Conservation (phyloP, 2,888 invertebrate species). For the Anorthoa munda region DNA sequence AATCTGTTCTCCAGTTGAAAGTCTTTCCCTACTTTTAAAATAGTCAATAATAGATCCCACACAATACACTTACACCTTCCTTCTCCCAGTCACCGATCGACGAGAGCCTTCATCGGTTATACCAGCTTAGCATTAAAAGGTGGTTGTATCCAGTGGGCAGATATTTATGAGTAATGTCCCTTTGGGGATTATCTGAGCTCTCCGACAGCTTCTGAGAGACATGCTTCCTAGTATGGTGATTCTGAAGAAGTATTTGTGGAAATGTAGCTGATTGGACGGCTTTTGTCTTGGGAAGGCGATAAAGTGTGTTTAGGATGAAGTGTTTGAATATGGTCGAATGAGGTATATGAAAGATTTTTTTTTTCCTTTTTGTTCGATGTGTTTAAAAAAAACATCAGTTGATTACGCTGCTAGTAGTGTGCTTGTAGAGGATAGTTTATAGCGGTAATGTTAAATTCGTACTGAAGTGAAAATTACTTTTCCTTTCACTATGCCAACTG, state of each 20-base stretch:
- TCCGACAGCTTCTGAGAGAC: slow-evolving; percentile 61
- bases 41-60: slow-evolving; percentile 23
- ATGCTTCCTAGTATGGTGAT: slow-evolving; percentile 56
- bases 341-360: not conserved
- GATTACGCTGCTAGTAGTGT: not conserved
- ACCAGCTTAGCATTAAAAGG: slow-evolving; percentile 84
- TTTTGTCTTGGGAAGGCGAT: slow-evolving; percentile 37
- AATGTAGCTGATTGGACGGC: slow-evolving; percentile 31
- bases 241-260: slow-evolving; percentile 3
- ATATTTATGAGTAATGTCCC: slow-evolving; percentile 68
- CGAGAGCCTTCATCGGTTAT: slow-evolving; percentile 81
- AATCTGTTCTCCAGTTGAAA: no score
- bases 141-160: slow-evolving; percentile 56
- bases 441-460: no score
- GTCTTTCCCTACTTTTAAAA: not conserved
- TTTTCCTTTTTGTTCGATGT: no score
- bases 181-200: slow-evolving; percentile 65
- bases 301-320: slow-evolving; percentile 26
- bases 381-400: no score
- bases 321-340: not conserved
- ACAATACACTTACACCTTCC: slow-evolving; percentile 29
- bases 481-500: no score
- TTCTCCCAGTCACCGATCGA: slow-evolving; percentile 58
- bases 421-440: no score
- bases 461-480: no score